These are phyloP conservation scores for Rhineura floridana DNA, from an alignment of 2,113 vertebrate species.

Conservation along the genomic window DNA sequence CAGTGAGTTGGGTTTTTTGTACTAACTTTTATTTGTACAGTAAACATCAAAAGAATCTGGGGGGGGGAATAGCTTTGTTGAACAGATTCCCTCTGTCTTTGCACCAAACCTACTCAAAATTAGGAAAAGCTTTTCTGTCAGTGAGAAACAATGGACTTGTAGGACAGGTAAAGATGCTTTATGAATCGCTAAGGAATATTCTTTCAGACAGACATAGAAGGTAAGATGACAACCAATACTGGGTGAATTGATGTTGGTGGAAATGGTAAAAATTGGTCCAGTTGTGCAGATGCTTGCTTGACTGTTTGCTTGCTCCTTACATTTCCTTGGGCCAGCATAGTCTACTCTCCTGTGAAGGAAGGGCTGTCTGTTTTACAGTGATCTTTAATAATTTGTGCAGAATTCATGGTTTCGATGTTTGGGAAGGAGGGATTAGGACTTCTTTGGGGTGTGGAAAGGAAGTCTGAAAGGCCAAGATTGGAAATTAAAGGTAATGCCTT, in stretches of 20 bases:
- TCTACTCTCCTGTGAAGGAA: not conserved
- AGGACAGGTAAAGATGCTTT: not conserved
- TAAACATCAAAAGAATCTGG: slow-evolving; percentile 78
- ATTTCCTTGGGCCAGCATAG: too few species aligned
- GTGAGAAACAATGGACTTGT: not conserved
- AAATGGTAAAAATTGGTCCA: not conserved
- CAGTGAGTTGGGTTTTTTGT: slow-evolving; percentile 88
- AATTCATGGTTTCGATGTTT: not conserved
- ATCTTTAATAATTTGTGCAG: not conserved
- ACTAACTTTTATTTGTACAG: slow-evolving; percentile 79
- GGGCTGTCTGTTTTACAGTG: not conserved
- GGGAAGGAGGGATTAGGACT: not conserved
- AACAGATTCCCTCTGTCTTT: slow-evolving; percentile 68
- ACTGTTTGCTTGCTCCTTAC: not conserved
- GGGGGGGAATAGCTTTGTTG: slow-evolving; percentile 74
- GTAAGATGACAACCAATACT: not conserved
- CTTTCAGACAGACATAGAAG: not conserved
- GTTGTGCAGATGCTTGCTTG: not conserved
- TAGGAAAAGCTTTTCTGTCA: not conserved
- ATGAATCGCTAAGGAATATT: slow-evolving; percentile 26
- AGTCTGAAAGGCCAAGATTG: not conserved
- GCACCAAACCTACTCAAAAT: slow-evolving; percentile 68
- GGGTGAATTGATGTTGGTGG: too few species aligned
- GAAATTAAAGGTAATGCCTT: not conserved
- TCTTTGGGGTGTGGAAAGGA: not conserved